Evolutionary conservation across 2,888 invertebrate genomes (phyloP).

Genomic region (Tineola bisselliella): DNA sequence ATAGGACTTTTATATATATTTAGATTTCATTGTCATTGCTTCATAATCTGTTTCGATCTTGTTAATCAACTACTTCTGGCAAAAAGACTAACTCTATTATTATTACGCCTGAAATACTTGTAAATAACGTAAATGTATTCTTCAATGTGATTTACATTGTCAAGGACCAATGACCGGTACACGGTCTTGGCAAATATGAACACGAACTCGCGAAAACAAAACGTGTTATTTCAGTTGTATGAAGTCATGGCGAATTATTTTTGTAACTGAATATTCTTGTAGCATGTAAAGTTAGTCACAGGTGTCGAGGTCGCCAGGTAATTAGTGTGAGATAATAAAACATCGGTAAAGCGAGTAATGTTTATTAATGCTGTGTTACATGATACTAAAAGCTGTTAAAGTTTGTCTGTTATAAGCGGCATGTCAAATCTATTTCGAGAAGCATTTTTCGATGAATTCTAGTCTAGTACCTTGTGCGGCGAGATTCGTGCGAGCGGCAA

Average conservation of each 20-base stretch:
- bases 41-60: neutral
- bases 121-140: neutral
- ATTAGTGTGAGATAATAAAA: constrained; percentile 38
- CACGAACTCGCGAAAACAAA: constrained; percentile 23
- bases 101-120: neutral
- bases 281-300: constrained; percentile 48
- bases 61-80: neutral
- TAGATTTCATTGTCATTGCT: constrained; percentile 6
- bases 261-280: constrained; percentile 47
- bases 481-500: constrained; percentile 63
- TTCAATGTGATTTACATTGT: neutral
- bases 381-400: constrained; percentile 10
- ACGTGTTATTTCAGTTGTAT: constrained; percentile 53
- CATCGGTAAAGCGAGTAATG: constrained; percentile 51
- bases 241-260: constrained; percentile 59
- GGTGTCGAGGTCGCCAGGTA: constrained; percentile 45
- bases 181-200: neutral
- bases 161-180: neutral
- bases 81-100: neutral
- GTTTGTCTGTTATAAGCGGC: constrained; percentile 4
- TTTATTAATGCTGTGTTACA: constrained; percentile 12
- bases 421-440: constrained; percentile 4
- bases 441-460: constrained; percentile 10
- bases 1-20: neutral
- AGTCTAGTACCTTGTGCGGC: constrained; percentile 58